phyloP scores from a whole-genome alignment of 2,888 invertebrate genomes.

The Nezara viridula region DNA sequence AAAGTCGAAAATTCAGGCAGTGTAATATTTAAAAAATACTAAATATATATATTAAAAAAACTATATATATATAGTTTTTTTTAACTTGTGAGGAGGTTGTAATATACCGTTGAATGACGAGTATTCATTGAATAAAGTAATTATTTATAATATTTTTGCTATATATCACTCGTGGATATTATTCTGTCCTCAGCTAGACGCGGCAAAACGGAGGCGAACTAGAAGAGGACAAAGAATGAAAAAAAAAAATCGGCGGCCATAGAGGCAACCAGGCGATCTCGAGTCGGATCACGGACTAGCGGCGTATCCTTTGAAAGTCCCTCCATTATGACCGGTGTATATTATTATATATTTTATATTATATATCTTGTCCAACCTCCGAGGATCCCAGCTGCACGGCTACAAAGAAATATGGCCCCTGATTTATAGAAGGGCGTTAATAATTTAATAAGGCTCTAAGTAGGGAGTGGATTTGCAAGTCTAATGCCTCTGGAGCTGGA shows the following conservation, averaged over 20 bases:
- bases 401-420: conserved; percentile 29
- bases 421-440: conserved; percentile 43
- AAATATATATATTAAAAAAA: too few species aligned
- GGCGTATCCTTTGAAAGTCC: conserved; percentile 2
- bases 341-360: conserved; percentile 47
- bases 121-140: too few species aligned
- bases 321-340: conserved; percentile 30
- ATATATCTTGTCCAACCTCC: conserved; percentile 5
- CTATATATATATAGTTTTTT: too few species aligned
- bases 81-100: too few species aligned
- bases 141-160: too few species aligned
- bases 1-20: too few species aligned
- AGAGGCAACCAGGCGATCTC: background rate
- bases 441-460: conserved; percentile 51
- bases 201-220: background rate
- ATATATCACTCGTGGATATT: background rate
- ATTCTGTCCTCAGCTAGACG: background rate
- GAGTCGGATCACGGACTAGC: conserved; percentile 26
- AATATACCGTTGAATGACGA: too few species aligned
- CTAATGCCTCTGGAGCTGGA: background rate
- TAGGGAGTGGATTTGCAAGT: conserved; percentile 48
- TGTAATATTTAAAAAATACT: too few species aligned
- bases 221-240: background rate
- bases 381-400: background rate
- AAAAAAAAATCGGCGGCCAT: background rate